Evolutionary conservation across 2,797 vertebrate species (phyloP), one percentile per base, ranked within the genome.

Genomic region (Paedocypris micromegethes): DNA sequence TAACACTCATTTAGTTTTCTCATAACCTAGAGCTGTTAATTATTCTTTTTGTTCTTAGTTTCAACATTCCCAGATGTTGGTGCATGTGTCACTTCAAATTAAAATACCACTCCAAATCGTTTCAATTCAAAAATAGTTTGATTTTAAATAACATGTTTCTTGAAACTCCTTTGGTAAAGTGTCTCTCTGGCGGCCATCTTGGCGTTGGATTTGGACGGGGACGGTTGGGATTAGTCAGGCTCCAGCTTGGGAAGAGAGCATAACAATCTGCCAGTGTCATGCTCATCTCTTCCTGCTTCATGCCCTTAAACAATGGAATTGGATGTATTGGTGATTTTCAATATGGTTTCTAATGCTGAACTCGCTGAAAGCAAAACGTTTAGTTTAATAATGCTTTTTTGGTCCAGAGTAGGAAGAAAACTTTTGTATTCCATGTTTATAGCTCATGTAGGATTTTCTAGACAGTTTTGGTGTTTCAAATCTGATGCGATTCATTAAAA

Each of bases 181-280:
- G 41, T 51, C 43, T 57, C 44, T 49, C n/a, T 7, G n/a, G 47
- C 8, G 52, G 49, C 2, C 45, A 5, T 48, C 3, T 9, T 66
- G 9, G 8, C 41, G 54, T 58, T 67, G n/a, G 41, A 56, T 51
- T 50, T 38, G 53, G 58, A 43, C 50, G 47, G 58, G 53, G 44
- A 9, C 49, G 8, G 65, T 6, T 62, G 58, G 44, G 54, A 57
- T 72, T 55, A 55, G 56, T 6, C 23, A n/a, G n/a, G 42, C 60
- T 57, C 9, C 44, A 54, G 61, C 42, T 63, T 61, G 42, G 49
- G 42, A 63, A 23, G 40, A 5, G 5, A n/a, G 6, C 3, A 9
- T 41, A 58, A 46, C 42, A 78, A 83, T 86, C 82, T 81, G 71
- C 75, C 23, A 3, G n/a, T 53, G 45, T 42, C 5, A 60, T 51